These are phyloP conservation scores for Philypnodon macrostomus DNA, from an alignment of 2,797 vertebrate genomes.

Conservation along the genomic window DNA sequence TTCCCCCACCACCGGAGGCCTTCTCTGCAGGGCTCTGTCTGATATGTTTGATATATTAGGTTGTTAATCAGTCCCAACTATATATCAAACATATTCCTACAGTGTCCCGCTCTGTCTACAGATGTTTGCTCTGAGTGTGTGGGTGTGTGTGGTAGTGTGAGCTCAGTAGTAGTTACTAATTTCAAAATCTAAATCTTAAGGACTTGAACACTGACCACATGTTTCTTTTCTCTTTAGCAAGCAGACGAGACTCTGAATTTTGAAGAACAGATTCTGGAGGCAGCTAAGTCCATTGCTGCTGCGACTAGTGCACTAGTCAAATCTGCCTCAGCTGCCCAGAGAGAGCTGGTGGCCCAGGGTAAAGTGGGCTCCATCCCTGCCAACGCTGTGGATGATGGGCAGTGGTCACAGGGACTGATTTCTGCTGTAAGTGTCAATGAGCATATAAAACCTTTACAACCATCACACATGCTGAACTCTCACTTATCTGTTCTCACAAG, in stretches of 20 bases:
- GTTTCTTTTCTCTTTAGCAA: conserved; percentile 77
- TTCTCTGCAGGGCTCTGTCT: conserved; percentile 98
- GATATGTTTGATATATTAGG: conserved; percentile 99
- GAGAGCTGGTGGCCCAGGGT: conserved; percentile 96
- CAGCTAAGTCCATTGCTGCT: conserved; percentile 97
- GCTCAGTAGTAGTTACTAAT: neutral
- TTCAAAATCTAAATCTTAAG: neutral
- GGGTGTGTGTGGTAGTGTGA: conserved; percentile 13
- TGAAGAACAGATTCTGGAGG: conserved; percentile 98
- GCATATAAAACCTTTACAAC: neutral
- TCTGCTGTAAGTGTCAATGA: conserved; percentile 85
- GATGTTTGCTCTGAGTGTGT: conserved; percentile 78
- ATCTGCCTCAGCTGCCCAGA: conserved; percentile 94
- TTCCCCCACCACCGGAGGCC: no score
- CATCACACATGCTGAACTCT: neutral
- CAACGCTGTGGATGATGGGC: conserved; percentile 94
- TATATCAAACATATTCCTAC: conserved; percentile 99
- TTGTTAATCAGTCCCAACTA: conserved; percentile 99
- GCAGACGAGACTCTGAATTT: conserved; percentile 97
- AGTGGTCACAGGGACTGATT: conserved; percentile 98
- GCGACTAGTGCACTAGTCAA: conserved; percentile 97
- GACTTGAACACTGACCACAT: neutral
- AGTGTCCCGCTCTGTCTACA: conserved; percentile 97
- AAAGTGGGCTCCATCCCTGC: conserved; percentile 96
- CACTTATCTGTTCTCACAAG: conserved; percentile 54